These are phyloP conservation scores for Pterocles gutturalis DNA, from an alignment of 2,113 vertebrate species.

Conservation along the genomic window DNA sequence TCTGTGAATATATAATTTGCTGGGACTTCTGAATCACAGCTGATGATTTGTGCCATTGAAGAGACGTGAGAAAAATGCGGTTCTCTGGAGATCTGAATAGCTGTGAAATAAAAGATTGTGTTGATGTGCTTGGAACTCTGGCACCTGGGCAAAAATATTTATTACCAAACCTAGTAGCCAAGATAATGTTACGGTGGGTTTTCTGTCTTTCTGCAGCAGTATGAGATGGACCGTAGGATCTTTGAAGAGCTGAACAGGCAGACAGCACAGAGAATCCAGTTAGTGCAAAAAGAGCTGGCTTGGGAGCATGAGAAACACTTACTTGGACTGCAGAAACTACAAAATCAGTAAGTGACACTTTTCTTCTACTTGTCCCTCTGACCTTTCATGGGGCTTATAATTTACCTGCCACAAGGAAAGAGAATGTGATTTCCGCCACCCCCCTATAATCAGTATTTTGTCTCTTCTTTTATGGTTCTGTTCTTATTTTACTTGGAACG, in stretches of 20 bases:
- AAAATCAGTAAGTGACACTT: conserved; percentile 73
- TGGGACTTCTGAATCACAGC: background rate
- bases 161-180: background rate
- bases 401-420: background rate
- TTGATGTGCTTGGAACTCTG: background rate
- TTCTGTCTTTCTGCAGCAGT: conserved; percentile 77
- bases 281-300: conserved; percentile 82
- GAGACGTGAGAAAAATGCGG: background rate
- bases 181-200: background rate
- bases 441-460: background rate
- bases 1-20: background rate
- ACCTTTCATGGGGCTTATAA: background rate
- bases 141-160: background rate
- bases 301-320: conserved; percentile 86
- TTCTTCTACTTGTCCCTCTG: background rate
- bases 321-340: conserved; percentile 84
- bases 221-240: conserved; percentile 82
- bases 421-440: background rate
- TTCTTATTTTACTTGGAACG: background rate
- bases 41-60: background rate
- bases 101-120: background rate
- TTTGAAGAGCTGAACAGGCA: conserved; percentile 77
- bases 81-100: background rate
- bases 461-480: background rate
- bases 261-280: conserved; percentile 75